Evolutionary conservation across 2,888 invertebrate species (phyloP), one percentile per base, ranked within the genome.

Genomic region (Thymelicus sylvestris): DNA sequence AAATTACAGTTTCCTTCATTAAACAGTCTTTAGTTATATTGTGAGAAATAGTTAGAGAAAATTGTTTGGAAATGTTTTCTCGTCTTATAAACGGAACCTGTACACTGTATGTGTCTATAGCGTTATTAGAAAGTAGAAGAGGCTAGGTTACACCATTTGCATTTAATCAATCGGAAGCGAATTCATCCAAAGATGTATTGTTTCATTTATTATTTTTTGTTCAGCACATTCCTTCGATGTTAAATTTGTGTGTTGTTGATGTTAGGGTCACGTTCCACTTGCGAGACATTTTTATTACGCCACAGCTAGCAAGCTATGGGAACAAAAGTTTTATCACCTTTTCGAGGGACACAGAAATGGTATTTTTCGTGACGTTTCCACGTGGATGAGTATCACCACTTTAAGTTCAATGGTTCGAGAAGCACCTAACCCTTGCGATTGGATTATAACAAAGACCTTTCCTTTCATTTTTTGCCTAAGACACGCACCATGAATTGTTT

Each of bases 281-380:
- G 82, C 80, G 80, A 80, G 80, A 81, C 84, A 84, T 81, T 84
- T 85, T 85, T 87, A 86, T 85, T 81, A 81, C 81, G 76, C 80
- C 79, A 76, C 80, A 79, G 76, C 78, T 77, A 80, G 77, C 75
- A 15, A 7, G 31, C 59, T 39, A 75, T 67, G 67, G 66, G 31
- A 74, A 63, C 79, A 78, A 83, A 76, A 86, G 83, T 86, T 88
- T 88, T 89, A 86, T 86, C 87, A 88, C 86, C 84, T 86, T 81
- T 87, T 86, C 83, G 83, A 87, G 84, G 85, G 84, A 79, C 77
- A 81, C 83, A 85, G 83, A 80, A 86, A 85, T 82, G 39, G 66
- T 81, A 86, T 87, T 87, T 88, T 86, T 86, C 86, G 86, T 86
- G 86, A 86, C 84, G 84, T 87, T 88, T 88, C 86, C 85, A 86